phyloP scores from a whole-genome alignment of 2,113 vertebrate genomes.

The Procavia capensis region DNA sequence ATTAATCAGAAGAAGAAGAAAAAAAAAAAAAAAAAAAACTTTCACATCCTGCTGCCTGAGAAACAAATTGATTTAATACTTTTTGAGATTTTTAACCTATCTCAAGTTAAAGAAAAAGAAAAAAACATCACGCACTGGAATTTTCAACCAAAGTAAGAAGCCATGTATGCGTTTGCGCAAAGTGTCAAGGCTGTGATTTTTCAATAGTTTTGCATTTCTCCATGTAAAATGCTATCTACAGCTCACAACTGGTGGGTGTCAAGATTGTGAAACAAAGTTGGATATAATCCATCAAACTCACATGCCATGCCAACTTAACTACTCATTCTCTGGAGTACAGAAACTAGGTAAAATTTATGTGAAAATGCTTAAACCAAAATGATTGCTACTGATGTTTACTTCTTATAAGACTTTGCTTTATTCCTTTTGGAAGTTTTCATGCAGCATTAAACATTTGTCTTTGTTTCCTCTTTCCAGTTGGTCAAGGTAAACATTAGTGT shows the following conservation, averaged over 20 bases:
- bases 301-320: constrained; percentile 68
- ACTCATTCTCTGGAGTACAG: constrained; percentile 55
- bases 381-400: constrained; percentile 30
- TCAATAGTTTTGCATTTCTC: constrained; percentile 70
- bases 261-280: constrained; percentile 81
- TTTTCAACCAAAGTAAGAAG: constrained; percentile 74
- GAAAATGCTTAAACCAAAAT: constrained; percentile 68
- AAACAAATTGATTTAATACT: constrained; percentile 69
- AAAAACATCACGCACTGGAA: constrained; percentile 54
- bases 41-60: neutral
- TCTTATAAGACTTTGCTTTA: constrained; percentile 31
- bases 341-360: constrained; percentile 73
- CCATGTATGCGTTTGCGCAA: constrained; percentile 47
- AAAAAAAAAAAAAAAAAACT: neutral
- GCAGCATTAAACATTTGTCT: neutral
- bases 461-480: neutral
- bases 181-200: constrained; percentile 72
- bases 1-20: neutral
- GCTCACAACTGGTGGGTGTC: constrained; percentile 78
- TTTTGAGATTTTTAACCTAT: constrained; percentile 60
- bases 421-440: neutral
- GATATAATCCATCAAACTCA: constrained; percentile 77
- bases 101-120: constrained; percentile 48
- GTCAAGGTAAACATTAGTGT: neutral
- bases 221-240: constrained; percentile 81